phyloP scores from a whole-genome alignment of 1,140 invertebrate genomes.

The Drosophila trapezifrons region DNA sequence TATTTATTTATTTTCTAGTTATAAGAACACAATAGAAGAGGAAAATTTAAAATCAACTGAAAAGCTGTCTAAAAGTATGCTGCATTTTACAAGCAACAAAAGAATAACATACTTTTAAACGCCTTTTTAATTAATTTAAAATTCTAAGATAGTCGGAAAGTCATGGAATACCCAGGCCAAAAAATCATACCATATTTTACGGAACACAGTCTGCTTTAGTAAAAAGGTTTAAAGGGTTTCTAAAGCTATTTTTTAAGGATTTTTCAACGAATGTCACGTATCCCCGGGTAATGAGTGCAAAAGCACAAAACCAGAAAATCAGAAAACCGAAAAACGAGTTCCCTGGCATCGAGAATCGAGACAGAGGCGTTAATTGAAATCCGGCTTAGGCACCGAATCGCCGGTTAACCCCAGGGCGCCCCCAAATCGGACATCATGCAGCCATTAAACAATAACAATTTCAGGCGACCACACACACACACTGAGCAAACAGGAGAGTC shows the following conservation, averaged over 20 bases:
- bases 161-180: no score
- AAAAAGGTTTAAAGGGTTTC: no score
- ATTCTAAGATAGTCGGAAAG: no score
- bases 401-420: slow-evolving; percentile 33
- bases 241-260: background rate
- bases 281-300: background rate
- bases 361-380: slow-evolving; percentile 74
- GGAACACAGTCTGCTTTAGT: no score
- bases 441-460: slow-evolving; percentile 70
- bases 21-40: no score
- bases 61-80: no score
- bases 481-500: slow-evolving; percentile 28
- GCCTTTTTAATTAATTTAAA: no score
- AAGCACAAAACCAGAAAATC: background rate
- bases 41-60: no score
- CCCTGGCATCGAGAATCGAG: slow-evolving; percentile 8
- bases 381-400: slow-evolving; percentile 50
- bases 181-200: no score
- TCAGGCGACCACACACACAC: slow-evolving; percentile 30
- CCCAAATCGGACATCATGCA: slow-evolving; percentile 62
- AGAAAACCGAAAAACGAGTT: slow-evolving; percentile 1
- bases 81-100: no score
- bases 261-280: background rate
- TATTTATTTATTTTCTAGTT: no score
- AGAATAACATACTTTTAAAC: no score